Percentiles rank a stretch among this genome's conserved stretches.
phyloP scores from a whole-genome alignment of 1,140 invertebrate species.

The Plectus sambesii region DNA sequence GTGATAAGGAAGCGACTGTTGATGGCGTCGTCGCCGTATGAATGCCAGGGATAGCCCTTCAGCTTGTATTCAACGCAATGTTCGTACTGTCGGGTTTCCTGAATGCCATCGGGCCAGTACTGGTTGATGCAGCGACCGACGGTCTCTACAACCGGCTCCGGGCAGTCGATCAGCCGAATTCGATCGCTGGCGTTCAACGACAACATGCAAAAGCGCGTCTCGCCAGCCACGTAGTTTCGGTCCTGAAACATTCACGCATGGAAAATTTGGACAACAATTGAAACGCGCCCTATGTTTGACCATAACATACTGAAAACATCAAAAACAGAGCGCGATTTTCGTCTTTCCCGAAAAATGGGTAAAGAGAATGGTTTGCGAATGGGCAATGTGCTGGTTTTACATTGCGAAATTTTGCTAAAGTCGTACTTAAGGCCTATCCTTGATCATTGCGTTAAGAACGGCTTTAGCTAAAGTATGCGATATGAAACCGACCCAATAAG shows the following conservation, averaged over 20 bases:
- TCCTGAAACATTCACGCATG: background rate
- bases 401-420: no score
- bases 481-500: no score
- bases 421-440: no score
- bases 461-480: no score
- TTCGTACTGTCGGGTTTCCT: background rate
- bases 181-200: constrained; percentile 9
- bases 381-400: no score
- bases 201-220: constrained; percentile 13
- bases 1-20: constrained; percentile 4
- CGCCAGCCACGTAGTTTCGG: background rate
- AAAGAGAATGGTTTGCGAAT: no score
- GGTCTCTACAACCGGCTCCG: background rate
- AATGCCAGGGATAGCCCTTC: constrained; percentile 10
- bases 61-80: constrained; percentile 9
- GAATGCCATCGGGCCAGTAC: constrained; percentile 3
- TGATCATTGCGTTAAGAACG: no score
- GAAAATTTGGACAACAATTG: no score
- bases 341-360: no score
- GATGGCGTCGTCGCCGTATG: constrained; percentile 1
- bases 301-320: no score
- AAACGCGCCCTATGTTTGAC: no score
- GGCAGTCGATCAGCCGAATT: constrained; percentile 13
- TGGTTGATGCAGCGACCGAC: background rate
- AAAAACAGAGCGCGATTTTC: no score